Percentiles rank a stretch among this genome's conserved stretches.
Evolutionary conservation across 2,888 invertebrate genomes (phyloP).

Genomic region (Stenoptilia bipunctidactyla): DNA sequence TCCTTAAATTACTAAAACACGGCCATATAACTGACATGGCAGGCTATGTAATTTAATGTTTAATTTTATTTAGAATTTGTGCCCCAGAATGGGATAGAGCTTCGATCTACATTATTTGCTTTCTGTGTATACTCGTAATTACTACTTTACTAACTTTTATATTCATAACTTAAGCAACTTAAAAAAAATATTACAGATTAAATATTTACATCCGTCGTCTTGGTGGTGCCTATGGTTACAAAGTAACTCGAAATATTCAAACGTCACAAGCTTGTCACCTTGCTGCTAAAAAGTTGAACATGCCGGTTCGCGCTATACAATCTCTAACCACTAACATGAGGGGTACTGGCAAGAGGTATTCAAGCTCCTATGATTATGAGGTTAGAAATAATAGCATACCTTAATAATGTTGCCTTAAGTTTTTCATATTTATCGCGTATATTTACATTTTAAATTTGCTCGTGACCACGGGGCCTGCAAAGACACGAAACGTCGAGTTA

Average conservation of each 20-base stretch:
- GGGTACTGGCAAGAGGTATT: slow-evolving; percentile 75
- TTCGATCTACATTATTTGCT: no score
- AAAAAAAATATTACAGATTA: slow-evolving; percentile 24
- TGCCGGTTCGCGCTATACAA: neutral
- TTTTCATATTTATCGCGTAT: no score
- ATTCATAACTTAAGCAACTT: neutral
- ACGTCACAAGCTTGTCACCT: slow-evolving; percentile 77
- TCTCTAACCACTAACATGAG: slow-evolving; percentile 72
- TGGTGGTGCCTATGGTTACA: slow-evolving; percentile 78
- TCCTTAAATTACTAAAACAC: no score
- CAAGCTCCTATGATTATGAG: slow-evolving; percentile 75
- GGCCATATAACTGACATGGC: no score
- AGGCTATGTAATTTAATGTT: no score
- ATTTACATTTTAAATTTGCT: no score
- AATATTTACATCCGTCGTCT: slow-evolving; percentile 31
- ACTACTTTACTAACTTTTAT: neutral
- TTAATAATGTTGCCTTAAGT: no score
- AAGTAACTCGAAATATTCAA: slow-evolving; percentile 73
- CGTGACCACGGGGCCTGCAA: no score
- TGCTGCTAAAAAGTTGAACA: slow-evolving; percentile 72
- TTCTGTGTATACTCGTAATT: no score
- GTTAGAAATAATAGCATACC: slow-evolving; percentile 29
- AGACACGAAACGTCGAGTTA: no score
- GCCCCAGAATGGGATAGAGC: no score
- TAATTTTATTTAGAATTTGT: no score